These are phyloP conservation scores for Vanessa atalanta DNA, from an alignment of 1,140 invertebrate genomes.

Conservation along the genomic window DNA sequence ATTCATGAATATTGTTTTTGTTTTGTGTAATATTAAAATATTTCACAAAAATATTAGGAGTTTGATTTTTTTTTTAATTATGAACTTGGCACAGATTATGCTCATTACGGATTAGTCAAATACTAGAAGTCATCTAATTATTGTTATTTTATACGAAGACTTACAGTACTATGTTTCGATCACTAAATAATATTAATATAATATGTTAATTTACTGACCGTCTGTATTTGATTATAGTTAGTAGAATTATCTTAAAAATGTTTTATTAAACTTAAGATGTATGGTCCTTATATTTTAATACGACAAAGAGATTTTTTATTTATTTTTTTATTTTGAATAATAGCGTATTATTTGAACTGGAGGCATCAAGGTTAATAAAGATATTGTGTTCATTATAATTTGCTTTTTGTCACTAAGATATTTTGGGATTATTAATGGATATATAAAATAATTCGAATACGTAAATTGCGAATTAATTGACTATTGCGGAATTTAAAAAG, in stretches of 20 bases:
- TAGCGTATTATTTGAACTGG: no score
- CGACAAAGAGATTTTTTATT: neutral
- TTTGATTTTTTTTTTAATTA: neutral
- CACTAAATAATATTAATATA: slow-evolving; percentile 9
- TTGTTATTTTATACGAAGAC: neutral
- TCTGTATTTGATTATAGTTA: neutral
- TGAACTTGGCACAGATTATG: neutral
- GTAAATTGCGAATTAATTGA: neutral
- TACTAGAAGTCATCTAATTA: neutral
- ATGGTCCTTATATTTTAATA: neutral
- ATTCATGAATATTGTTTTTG: neutral
- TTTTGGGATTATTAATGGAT: neutral
- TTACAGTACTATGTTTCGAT: neutral
- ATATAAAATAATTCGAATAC: neutral
- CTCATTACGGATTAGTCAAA: neutral
- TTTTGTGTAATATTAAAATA: neutral
- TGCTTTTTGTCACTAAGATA: neutral
- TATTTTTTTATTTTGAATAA: no score
- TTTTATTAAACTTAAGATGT: slow-evolving; percentile 4
- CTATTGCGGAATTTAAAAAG: neutral
- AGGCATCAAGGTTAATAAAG: neutral
- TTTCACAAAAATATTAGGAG: neutral
- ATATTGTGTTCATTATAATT: neutral
- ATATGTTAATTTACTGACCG: slow-evolving; percentile 15
- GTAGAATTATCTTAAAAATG: slow-evolving; percentile 13